These are phyloP conservation scores for Onychomys torridus DNA, from an alignment of 2,797 vertebrate genomes.

Conservation along the genomic window DNA sequence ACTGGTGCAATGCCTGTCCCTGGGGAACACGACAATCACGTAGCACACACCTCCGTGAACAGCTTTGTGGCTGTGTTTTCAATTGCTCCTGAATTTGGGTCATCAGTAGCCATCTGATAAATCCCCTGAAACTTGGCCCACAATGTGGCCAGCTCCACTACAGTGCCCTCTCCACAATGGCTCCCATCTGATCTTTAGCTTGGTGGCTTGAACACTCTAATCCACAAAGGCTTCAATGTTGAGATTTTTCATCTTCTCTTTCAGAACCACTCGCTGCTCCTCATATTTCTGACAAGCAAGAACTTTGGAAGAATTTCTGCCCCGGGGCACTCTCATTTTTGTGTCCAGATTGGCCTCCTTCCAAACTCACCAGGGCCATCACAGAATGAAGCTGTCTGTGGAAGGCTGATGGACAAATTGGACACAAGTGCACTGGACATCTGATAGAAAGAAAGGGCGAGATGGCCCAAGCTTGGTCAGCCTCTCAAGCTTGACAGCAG, in stretches of 20 bases:
- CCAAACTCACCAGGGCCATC: conserved; percentile 35
- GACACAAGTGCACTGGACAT: conserved; percentile 6
- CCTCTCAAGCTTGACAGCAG: neutral
- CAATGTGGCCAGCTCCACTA: neutral
- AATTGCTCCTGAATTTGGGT: neutral
- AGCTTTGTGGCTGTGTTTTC: neutral
- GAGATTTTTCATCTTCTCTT: conserved; percentile 61
- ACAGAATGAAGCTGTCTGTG: conserved; percentile 7
- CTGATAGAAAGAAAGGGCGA: conserved; percentile 57
- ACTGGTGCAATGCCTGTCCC: neutral
- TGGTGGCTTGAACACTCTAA: neutral
- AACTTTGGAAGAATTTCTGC: conserved; percentile 56
- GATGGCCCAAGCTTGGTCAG: neutral
- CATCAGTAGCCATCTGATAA: conserved; percentile 15
- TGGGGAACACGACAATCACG: neutral
- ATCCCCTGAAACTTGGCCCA: neutral
- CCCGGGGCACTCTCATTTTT: conserved; percentile 57
- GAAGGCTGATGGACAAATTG: neutral
- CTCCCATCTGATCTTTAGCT: conserved; percentile 18
- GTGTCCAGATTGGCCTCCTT: conserved; percentile 29
- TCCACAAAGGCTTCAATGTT: conserved; percentile 14
- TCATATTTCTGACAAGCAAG: conserved; percentile 66
- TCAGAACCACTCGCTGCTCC: conserved; percentile 46
- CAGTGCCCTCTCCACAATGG: neutral
- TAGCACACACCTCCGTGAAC: neutral